Conservation (phyloP, 2,113 vertebrate species). For the Notothenia coriiceps region DNA sequence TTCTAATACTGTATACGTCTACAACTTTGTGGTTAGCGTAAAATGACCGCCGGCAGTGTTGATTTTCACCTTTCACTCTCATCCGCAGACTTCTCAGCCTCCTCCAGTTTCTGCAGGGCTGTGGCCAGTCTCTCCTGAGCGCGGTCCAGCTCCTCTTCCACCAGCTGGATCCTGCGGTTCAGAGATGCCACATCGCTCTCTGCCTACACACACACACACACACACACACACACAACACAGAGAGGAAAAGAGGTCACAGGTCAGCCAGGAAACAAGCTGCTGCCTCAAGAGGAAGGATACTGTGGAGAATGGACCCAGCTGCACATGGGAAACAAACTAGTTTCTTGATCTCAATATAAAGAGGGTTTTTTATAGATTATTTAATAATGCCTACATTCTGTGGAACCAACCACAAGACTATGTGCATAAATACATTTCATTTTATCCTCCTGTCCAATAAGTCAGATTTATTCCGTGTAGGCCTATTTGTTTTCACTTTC, state of each 20-base stretch:
- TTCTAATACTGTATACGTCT: not conserved
- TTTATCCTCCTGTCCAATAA: not conserved
- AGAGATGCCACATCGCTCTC: constrained; percentile 94
- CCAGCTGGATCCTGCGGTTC: constrained; percentile 96
- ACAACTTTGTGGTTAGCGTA: not conserved
- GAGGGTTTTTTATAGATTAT: not conserved
- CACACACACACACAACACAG: constrained; percentile 37
- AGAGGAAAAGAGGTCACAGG: constrained; percentile 35
- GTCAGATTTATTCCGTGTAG: not conserved
- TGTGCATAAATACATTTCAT: not conserved
- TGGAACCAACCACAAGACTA: not conserved
- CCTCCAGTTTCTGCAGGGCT: constrained; percentile 96
- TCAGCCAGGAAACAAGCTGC: constrained; percentile 37
- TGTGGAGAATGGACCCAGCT: not conserved
- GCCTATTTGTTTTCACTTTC: not conserved
- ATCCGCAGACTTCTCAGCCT: constrained; percentile 95
- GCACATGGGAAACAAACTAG: not conserved
- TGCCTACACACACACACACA: constrained; percentile 82
- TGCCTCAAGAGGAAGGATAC: constrained; percentile 25
- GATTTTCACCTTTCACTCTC: constrained; percentile 92
- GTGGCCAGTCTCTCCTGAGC: constrained; percentile 95
- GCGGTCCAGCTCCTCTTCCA: constrained; percentile 97
- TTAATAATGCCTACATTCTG: not conserved
- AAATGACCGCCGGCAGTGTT: no score
- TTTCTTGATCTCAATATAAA: not conserved